Evolutionary conservation across 2,797 vertebrate species (phyloP).

Genomic region (Corythornis leucogaster): DNA sequence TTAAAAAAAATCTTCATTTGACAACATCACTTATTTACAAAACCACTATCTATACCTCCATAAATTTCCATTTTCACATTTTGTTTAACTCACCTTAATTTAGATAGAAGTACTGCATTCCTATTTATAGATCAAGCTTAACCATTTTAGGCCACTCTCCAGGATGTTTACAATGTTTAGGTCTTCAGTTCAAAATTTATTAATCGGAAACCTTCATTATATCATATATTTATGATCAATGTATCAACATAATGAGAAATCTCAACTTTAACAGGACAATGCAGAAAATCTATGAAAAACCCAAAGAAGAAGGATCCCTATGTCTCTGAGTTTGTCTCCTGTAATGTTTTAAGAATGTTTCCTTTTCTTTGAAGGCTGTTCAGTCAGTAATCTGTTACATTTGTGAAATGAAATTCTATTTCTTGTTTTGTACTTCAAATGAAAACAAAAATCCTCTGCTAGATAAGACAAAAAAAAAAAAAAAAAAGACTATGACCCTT

Average conservation of each 20-base stretch:
- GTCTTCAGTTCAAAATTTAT: neutral
- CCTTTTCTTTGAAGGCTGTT: neutral
- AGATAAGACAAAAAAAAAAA: conserved; percentile 2
- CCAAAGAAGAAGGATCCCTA: neutral
- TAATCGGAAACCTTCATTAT: neutral
- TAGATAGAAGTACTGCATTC: neutral
- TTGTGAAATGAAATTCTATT: conserved; percentile 16
- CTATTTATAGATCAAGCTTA: neutral
- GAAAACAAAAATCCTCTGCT: conserved; percentile 55
- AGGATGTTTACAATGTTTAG: rapidly evolving
- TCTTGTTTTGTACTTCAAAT: conserved; percentile 44
- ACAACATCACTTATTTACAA: neutral
- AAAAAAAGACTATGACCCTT: conserved; percentile 49
- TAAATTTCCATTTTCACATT: neutral
- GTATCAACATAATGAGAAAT: neutral
- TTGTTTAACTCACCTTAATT: neutral
- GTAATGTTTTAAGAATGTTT: neutral
- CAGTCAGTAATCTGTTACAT: neutral
- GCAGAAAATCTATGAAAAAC: neutral
- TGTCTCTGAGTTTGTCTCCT: neutral
- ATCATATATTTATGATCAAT: neutral
- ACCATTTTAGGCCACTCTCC: neutral
- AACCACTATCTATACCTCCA: neutral
- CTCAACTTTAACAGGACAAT: neutral
- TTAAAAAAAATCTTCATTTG: neutral